These are phyloP conservation scores for Cichladusa arquata DNA, from an alignment of 2,113 vertebrate species.

Conservation along the genomic window DNA sequence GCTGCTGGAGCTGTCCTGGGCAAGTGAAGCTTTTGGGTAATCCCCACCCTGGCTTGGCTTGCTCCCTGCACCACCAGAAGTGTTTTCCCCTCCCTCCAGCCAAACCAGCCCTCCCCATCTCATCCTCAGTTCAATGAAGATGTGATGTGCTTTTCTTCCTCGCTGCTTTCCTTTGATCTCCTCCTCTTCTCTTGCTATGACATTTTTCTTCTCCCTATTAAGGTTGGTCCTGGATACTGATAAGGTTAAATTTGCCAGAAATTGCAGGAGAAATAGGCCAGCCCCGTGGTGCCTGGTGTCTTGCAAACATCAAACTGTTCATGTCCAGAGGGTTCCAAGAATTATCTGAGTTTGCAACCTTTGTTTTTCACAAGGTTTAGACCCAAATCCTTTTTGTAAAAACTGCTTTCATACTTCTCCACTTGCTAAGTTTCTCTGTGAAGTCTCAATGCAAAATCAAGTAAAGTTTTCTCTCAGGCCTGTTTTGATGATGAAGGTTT, in stretches of 20 bases:
- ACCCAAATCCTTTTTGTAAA: neutral
- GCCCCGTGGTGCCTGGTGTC: neutral
- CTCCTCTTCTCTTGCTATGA: neutral
- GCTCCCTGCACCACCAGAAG: neutral
- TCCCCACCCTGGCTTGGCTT: neutral
- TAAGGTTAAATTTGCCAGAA: neutral
- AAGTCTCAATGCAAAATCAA: neutral
- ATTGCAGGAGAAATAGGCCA: neutral
- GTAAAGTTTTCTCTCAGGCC: neutral
- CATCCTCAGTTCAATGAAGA: conserved; percentile 24
- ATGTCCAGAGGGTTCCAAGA: neutral
- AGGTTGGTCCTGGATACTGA: conserved; percentile 7
- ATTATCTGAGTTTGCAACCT: neutral
- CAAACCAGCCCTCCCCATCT: neutral
- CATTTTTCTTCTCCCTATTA: neutral
- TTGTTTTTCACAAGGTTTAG: neutral
- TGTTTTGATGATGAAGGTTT: neutral
- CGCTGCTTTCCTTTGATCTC: conserved; percentile 9
- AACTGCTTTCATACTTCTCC: neutral
- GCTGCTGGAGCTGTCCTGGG: neutral
- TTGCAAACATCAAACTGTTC: neutral
- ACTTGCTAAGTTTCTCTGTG: neutral
- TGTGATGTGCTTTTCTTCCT: neutral
- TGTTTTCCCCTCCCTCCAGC: neutral
- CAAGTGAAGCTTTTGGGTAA: neutral